phyloP scores from a whole-genome alignment of 2,113 vertebrate genomes.

The Tachysurus vachellii region DNA sequence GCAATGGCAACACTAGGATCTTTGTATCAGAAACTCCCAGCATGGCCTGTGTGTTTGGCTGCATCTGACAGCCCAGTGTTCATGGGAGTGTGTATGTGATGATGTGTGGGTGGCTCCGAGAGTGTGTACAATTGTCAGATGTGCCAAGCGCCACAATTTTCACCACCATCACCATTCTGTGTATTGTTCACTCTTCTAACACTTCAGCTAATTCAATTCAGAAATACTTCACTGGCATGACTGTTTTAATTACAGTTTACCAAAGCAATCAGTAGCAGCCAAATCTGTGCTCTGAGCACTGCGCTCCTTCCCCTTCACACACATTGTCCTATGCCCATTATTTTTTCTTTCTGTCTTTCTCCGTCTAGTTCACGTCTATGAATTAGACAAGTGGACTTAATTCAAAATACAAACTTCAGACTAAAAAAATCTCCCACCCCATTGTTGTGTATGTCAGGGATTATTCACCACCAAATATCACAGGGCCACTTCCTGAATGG shows the following conservation, averaged over 20 bases:
- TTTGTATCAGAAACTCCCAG: slow-evolving; percentile 51
- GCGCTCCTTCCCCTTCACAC: neutral
- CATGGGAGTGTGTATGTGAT: slow-evolving; percentile 27
- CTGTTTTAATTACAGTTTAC: slow-evolving; percentile 33
- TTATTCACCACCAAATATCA: neutral
- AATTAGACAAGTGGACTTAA: neutral
- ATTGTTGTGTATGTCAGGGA: neutral
- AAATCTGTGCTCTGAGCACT: slow-evolving; percentile 20
- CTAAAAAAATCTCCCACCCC: neutral
- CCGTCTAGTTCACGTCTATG: neutral
- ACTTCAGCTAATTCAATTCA: slow-evolving; percentile 19
- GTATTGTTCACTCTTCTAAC: slow-evolving; percentile 7
- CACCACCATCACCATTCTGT: slow-evolving; percentile 10
- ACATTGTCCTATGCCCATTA: neutral
- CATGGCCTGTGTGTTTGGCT: slow-evolving; percentile 67
- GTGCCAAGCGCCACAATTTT: slow-evolving; percentile 14
- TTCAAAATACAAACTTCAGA: too few species aligned
- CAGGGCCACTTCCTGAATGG: neutral
- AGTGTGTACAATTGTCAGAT: neutral
- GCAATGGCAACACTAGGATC: slow-evolving; percentile 27
- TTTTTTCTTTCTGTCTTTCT: neutral
- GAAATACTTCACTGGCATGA: slow-evolving; percentile 4
- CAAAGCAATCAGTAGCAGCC: slow-evolving; percentile 29
- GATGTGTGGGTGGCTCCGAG: slow-evolving; percentile 28
- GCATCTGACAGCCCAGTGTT: slow-evolving; percentile 30